Evolutionary conservation across 2,888 invertebrate genomes (phyloP).

Genomic region (Drosophila nigricruria): DNA sequence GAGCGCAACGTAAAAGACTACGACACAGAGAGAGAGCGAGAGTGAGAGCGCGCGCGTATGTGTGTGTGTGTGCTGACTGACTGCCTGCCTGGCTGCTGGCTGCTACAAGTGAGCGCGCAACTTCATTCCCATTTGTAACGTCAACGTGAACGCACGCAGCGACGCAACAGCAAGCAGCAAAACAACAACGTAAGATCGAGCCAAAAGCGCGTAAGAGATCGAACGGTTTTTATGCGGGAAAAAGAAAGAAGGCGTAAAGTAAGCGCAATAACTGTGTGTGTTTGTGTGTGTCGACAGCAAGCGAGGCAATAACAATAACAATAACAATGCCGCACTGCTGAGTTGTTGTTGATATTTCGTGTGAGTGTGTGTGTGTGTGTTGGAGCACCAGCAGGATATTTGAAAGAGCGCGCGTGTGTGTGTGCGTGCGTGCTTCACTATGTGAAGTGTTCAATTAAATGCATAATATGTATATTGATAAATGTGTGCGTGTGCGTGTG

Average conservation of each 20-base stretch:
- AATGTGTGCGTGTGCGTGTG: constrained; percentile 12
- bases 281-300: constrained; percentile 36
- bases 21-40: constrained; percentile 10
- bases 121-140: constrained; percentile 56
- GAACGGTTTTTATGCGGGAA: constrained; percentile 45
- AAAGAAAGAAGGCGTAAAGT: not conserved
- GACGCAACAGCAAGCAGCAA: constrained; percentile 27
- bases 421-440: constrained; percentile 45
- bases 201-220: constrained; percentile 16
- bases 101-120: constrained; percentile 44
- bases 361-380: constrained; percentile 50
- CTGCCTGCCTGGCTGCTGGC: constrained; percentile 14
- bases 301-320: constrained; percentile 48
- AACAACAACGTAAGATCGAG: constrained; percentile 40
- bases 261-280: constrained; percentile 4
- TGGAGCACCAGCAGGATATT: constrained; percentile 73
- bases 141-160: constrained; percentile 50
- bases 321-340: constrained; percentile 53
- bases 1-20: constrained; percentile 33
- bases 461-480: constrained; percentile 44
- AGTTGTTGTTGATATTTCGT: constrained; percentile 55
- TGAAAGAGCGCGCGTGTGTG: constrained; percentile 17
- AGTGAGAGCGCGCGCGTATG: constrained; percentile 17
- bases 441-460: constrained; percentile 71
- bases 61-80: constrained; percentile 8